Base-by-base conservation (phyloP, 2,888 invertebrate species). In the Patella ulyssiponensis region DNA sequence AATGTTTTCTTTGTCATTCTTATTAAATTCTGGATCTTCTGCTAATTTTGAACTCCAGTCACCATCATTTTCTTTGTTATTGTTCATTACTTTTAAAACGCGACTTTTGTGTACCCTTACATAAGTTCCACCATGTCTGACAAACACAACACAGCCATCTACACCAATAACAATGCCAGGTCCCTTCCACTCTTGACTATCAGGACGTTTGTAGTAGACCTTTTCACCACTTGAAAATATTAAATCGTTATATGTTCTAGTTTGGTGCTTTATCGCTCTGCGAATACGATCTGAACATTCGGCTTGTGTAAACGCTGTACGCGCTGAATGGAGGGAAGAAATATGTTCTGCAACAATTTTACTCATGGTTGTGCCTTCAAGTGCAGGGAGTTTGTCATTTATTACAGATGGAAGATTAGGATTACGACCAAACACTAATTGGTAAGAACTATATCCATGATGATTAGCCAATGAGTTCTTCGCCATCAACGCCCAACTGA, bases 321-420 rank as follows among this genome's bases (percentile, higher is more conserved):
- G 58, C 3, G 69, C 74, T 54, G 33, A 15, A 53, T 74, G 54
- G 17, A 74, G 23, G 14, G 69, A 17, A 64, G 72, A 44, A 15
- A 77, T 64, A 54, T 77, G 73, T 23, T 69, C 54, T n/a, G 74
- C 74, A n/a, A 77, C 77, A 20, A 17, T 52, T 69, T 64, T 70
- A 69, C 54, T 74, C n/a, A 15, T 69, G n/a, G 77, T 69, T 64
- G 74, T 54, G 15, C 76, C 78, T 72, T 78, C 76, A n/a, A 78
- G 72, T 51, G 78, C 72, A 15, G 78, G 73, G 15, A 73, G 51
- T 15, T 71, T 64, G 44, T 78, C 78, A 72, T 17, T 76, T 23
- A 78, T 17, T 17, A 76, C 69, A n/a, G 72, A 69, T 58, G 78
- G 78, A 56, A 78, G 69, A 52, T 78, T 78, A 7, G 76, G 76